These are phyloP conservation scores for Herpetotheres cachinnans DNA, from an alignment of 2,113 vertebrate species.

Conservation along the genomic window DNA sequence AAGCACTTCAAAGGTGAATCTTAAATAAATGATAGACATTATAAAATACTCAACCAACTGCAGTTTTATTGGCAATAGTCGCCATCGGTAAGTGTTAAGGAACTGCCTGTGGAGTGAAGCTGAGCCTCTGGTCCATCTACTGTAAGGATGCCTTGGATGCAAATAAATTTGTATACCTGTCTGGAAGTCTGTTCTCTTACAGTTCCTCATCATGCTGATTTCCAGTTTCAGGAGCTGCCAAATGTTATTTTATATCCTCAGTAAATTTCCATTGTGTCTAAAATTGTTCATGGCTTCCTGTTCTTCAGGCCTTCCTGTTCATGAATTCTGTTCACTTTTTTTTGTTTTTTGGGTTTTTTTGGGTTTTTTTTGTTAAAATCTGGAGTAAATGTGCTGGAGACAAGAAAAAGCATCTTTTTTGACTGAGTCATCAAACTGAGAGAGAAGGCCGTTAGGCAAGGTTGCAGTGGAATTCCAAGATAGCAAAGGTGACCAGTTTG, in stretches of 20 bases:
- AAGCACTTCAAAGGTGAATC: background rate
- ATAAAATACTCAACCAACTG: background rate
- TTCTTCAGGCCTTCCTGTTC: background rate
- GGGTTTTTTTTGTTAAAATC: background rate
- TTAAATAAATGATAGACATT: background rate
- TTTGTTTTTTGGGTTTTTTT: too few species aligned
- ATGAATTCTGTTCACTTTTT: background rate
- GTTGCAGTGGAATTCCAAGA: background rate
- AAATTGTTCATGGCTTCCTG: background rate
- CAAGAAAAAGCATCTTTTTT: background rate
- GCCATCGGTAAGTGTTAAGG: background rate
- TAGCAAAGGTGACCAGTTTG: background rate
- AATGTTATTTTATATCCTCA: background rate
- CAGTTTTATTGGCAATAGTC: background rate
- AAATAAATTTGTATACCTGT: background rate
- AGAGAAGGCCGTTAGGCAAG: background rate
- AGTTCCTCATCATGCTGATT: background rate
- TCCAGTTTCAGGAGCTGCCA: background rate
- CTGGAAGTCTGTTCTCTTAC: background rate
- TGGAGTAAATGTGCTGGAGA: background rate
- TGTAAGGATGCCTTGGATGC: background rate
- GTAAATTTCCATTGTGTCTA: background rate
- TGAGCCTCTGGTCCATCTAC: background rate
- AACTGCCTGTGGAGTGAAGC: background rate
- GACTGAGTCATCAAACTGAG: background rate